Percentiles rank a stretch among this genome's conserved stretches.
phyloP scores from a whole-genome alignment of 92 coral and sea anemone species.

The Zoanthus solanderi region DNA sequence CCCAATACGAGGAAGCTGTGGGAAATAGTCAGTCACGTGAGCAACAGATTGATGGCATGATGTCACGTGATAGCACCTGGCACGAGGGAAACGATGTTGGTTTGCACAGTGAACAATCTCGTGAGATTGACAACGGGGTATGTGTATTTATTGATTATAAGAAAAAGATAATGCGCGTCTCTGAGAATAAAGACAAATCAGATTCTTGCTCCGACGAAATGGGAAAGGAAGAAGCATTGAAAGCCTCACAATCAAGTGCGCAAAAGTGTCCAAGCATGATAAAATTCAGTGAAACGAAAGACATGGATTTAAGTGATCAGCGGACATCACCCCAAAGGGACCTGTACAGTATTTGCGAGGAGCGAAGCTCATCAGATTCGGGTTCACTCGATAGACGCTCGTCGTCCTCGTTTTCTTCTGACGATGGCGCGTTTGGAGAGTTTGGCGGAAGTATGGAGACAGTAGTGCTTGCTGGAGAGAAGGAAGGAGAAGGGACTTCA shows the following conservation, averaged over 20 bases:
- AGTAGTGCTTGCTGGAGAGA: constrained; percentile 17
- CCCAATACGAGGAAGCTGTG: constrained; percentile 42
- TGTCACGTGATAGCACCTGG: not conserved
- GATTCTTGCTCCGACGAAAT: not conserved
- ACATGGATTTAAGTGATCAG: not conserved
- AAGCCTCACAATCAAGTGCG: not conserved
- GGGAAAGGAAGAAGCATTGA: not conserved
- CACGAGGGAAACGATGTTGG: not conserved
- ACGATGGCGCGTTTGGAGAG: constrained; percentile 28
- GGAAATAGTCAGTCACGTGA: constrained; percentile 24
- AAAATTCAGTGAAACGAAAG: not conserved
- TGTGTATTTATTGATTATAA: constrained; percentile 40
- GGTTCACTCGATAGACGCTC: constrained; percentile 30
- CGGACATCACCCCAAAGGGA: constrained; percentile 12
- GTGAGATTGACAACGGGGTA: constrained; percentile 38
- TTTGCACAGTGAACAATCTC: not conserved
- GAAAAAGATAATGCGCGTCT: constrained; percentile 39
- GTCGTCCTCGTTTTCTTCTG: constrained; percentile 42
- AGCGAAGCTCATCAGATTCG: constrained; percentile 30
- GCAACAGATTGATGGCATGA: not conserved
- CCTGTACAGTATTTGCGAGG: constrained; percentile 44
- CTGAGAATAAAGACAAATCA: constrained; percentile 13
- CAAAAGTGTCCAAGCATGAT: not conserved
- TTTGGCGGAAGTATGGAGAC: constrained; percentile 45
- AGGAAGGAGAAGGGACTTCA: not conserved